These are phyloP conservation scores for Thysanoteuthis rhombus DNA, from an alignment of 2,888 invertebrate species.

Conservation along the genomic window DNA sequence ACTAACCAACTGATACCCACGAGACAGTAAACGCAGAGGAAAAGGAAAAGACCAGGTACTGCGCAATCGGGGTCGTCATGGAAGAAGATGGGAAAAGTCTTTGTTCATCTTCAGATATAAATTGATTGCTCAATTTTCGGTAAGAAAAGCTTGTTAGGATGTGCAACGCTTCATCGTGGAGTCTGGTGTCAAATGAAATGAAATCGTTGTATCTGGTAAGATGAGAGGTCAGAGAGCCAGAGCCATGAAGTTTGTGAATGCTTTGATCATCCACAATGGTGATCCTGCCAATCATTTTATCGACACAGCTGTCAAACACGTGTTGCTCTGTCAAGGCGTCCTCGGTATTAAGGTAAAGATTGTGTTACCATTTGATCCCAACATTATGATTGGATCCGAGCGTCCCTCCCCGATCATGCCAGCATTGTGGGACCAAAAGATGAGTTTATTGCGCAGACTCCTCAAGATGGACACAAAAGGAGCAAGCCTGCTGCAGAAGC, in stretches of 20 bases:
- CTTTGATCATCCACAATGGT: slow-evolving; percentile 99
- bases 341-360: slow-evolving; percentile 90
- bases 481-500: slow-evolving; percentile 69
- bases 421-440: slow-evolving; percentile 97
- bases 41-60: too few relatives aligned
- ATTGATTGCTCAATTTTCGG: slow-evolving; percentile 90
- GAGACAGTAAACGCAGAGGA: too few relatives aligned
- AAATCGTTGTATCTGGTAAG: slow-evolving; percentile 99
- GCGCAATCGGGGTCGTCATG: too few relatives aligned
- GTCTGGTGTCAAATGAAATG: slow-evolving; percentile 94
- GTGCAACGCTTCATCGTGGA: slow-evolving; percentile 99
- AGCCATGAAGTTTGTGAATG: slow-evolving; percentile 99
- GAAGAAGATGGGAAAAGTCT: too few relatives aligned
- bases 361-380: slow-evolving; percentile 98
- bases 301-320: slow-evolving; percentile 97
- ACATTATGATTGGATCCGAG: slow-evolving; percentile 97
- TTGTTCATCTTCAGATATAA: slow-evolving; percentile 97
- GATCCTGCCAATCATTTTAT: slow-evolving; percentile 99
- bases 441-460: slow-evolving; percentile 80
- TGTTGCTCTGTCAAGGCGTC: slow-evolving; percentile 89
- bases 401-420: slow-evolving; percentile 97
- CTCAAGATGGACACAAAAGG: slow-evolving; percentile 81
- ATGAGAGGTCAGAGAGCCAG: slow-evolving; percentile 98
- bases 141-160: slow-evolving; percentile 94
- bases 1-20: too few relatives aligned